phyloP scores from a whole-genome alignment of 2,113 vertebrate species.

The Chamaea fasciata region DNA sequence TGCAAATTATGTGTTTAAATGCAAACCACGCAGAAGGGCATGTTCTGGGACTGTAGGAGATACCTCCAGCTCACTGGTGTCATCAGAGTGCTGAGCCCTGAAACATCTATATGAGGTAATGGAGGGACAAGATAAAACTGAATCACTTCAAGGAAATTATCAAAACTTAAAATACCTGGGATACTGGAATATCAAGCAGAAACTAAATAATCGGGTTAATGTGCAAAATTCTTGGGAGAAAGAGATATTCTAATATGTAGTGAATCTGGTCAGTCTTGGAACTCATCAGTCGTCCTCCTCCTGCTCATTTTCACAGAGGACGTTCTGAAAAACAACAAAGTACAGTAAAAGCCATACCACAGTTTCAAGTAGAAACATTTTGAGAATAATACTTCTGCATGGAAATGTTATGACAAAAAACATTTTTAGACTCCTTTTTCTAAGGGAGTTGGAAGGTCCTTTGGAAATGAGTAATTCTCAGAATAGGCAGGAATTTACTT shows the following conservation, averaged over 20 bases:
- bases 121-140: not conserved
- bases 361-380: not conserved
- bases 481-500: not conserved
- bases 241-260: not conserved
- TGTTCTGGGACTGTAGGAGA: not conserved
- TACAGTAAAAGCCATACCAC: not conserved
- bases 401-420: not conserved
- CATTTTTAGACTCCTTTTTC: not conserved
- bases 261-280: not conserved
- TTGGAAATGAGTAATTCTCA: constrained; percentile 34
- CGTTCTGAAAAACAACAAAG: not conserved
- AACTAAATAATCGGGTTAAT: not conserved
- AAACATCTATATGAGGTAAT: not conserved
- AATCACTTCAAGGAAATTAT: not conserved
- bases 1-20: not conserved
- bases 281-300: not conserved
- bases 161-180: not conserved
- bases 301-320: not conserved
- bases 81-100: not conserved
- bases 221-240: not conserved
- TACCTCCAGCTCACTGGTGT: not conserved
- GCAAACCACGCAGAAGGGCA: not conserved
- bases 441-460: not conserved
- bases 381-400: not conserved
- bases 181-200: not conserved